phyloP scores from a whole-genome alignment of 1,140 invertebrate genomes.

The Leptinotarsa lineolata region DNA sequence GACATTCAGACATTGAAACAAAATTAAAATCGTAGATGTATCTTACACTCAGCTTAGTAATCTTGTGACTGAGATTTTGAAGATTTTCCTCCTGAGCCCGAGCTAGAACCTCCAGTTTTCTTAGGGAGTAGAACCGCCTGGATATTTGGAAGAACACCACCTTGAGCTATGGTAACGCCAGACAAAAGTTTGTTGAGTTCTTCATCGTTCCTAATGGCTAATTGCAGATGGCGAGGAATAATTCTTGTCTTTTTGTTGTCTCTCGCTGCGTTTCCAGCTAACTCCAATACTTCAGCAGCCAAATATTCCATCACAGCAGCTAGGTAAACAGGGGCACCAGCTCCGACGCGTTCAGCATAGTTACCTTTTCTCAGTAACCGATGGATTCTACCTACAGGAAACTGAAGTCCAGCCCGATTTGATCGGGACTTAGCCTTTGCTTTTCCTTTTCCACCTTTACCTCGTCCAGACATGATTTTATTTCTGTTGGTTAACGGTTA shows the following conservation, averaged over 20 bases:
- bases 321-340: constrained; percentile 72
- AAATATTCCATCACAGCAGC: constrained; percentile 68
- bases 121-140: constrained; percentile 69
- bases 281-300: constrained; percentile 70
- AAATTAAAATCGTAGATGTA: no score
- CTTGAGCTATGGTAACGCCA: constrained; percentile 82
- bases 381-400: constrained; percentile 75
- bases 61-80: constrained; percentile 34
- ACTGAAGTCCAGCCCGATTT: constrained; percentile 68
- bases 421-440: constrained; percentile 37
- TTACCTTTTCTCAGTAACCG: constrained; percentile 68
- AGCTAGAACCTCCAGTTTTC: constrained; percentile 52
- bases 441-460: constrained; percentile 37
- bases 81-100: constrained; percentile 29
- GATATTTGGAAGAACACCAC: constrained; percentile 82
- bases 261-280: constrained; percentile 77
- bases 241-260: constrained; percentile 70
- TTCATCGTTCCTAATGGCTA: constrained; percentile 86
- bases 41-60: constrained; percentile 24
- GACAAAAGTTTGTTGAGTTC: constrained; percentile 78
- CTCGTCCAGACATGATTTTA: constrained; percentile 36
- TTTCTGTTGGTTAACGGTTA: neutral
- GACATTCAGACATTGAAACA: no score
- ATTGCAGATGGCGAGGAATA: constrained; percentile 76
- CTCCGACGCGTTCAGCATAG: constrained; percentile 72